Base-by-base conservation (phyloP, 2,113 vertebrate genomes). In the Gavialis gangeticus region DNA sequence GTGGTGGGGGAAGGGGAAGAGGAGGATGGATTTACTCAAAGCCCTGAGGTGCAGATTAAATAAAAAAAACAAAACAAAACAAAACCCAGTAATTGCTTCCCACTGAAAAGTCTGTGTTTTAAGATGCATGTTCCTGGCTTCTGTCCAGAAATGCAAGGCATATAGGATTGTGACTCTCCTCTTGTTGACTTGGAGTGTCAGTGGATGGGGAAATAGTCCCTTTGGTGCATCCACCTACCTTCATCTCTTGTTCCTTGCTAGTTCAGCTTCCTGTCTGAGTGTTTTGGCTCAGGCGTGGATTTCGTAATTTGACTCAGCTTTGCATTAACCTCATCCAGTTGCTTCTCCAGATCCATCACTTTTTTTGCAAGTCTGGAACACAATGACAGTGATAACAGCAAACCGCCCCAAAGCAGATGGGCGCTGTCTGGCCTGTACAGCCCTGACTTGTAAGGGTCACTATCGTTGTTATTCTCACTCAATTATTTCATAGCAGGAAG, bases 281-380 rank as follows among this genome's bases (percentile, higher is more conserved):
- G 2, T 8, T 25, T 25, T 30, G 2, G 6, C 10, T 9, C 3
- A 3, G 63, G 16, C 1, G 13, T 3, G 6, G 17, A 82, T 89
- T 56, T 91, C 59, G 58, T 66, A 57, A 96, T 24, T 82, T 5
- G 79, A 28, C 79, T 82, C 64, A 97, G 28, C 82, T 84, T 96
- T 66, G 9, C 79, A 12, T 60, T 97, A n/a, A 85, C 71, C 1
- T 75, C 66, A 1, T 85, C 92, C 78, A 97, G 46, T 91, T 97
- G 91, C 56, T 75, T 92, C 46, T 88, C 86, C 82, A 98, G 3
- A 11, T 85, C 59, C 3, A 34, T 57, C 3, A 92, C 81, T 10
- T 96, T 94, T 46, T 86, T 89, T 80, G 91, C 86, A 88, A 98
- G 97, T 28, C 97, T 98, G 63, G 37, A 94, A 91, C 76, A 91